A percentile compares a stretch with the other conserved stretches of the same genome.
Conservation (phyloP, 2,113 vertebrate species). For the Chaenocephalus aceratus region DNA sequence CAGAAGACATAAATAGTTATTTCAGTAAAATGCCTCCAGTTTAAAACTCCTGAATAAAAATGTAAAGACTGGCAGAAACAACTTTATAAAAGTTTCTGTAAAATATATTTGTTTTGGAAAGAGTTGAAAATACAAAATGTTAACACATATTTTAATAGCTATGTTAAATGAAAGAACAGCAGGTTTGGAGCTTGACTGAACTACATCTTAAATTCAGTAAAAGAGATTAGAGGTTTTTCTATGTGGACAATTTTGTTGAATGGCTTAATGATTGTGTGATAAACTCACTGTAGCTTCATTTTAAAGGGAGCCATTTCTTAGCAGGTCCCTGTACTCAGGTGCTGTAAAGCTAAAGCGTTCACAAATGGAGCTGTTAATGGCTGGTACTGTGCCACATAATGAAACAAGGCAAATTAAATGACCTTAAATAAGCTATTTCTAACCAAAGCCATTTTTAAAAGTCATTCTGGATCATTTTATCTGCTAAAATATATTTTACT, state of each 20-base stretch:
- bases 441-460: neutral
- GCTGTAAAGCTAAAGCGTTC: neutral
- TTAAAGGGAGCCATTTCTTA: constrained; percentile 23
- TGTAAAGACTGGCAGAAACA: neutral
- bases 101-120: neutral
- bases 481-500: neutral
- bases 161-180: neutral
- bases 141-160: neutral
- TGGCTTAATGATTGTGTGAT: constrained; percentile 26
- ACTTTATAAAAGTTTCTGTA: neutral
- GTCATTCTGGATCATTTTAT: too few relatives aligned
- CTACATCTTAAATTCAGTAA: neutral
- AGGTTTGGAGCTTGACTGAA: neutral
- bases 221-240: constrained; percentile 6
- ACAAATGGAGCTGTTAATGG: neutral
- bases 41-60: constrained; percentile 1
- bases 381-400: neutral
- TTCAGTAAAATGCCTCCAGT: neutral
- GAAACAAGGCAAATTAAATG: neutral
- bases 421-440: neutral
- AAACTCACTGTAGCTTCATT: neutral
- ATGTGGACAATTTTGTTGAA: constrained; percentile 1
- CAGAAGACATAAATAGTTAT: neutral
- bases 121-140: neutral
- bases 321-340: neutral